A percentile compares a stretch with the other conserved stretches of the same genome.
Evolutionary conservation across 1,140 invertebrate species (phyloP).

Genomic region (Diachasma alloeum): DNA sequence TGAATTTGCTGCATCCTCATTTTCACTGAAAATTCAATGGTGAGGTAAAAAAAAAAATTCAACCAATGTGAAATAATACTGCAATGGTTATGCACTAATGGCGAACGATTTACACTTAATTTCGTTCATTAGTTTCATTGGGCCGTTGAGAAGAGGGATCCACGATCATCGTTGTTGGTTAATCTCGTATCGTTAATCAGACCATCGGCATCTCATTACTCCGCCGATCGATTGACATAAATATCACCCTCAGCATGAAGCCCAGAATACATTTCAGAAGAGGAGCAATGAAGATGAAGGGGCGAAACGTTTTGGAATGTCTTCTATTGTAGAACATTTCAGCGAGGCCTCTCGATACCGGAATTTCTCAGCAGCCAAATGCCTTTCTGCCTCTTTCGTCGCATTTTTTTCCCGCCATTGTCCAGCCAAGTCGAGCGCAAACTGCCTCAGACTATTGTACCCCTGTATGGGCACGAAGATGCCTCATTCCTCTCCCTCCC

Average conservation of each 20-base stretch:
- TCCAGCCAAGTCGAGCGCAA: not conserved
- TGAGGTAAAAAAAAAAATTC: not conserved
- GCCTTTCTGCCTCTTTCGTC: conserved; percentile 9
- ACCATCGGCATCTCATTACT: not conserved
- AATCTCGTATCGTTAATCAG: not conserved
- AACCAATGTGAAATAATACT: not conserved
- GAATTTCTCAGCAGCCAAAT: not conserved
- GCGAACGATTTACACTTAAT: not conserved
- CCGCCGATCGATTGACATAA: not conserved
- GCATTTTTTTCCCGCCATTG: conserved; percentile 4
- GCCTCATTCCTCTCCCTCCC: not conserved
- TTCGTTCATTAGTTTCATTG: not conserved
- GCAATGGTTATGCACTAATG: not conserved
- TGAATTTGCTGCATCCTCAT: not conserved
- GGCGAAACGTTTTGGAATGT: not conserved
- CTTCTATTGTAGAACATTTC: conserved; percentile 8
- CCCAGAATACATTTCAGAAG: not conserved
- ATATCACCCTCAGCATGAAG: not conserved
- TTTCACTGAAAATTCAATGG: not conserved
- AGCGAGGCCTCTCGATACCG: not conserved
- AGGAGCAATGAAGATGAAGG: not conserved
- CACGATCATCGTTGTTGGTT: not conserved
- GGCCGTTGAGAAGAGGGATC: not conserved
- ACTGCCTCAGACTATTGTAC: not conserved
- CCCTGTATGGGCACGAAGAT: not conserved